These are phyloP conservation scores for Protobothrops flavoviridis DNA, from an alignment of 2,113 vertebrate species.

Conservation along the genomic window DNA sequence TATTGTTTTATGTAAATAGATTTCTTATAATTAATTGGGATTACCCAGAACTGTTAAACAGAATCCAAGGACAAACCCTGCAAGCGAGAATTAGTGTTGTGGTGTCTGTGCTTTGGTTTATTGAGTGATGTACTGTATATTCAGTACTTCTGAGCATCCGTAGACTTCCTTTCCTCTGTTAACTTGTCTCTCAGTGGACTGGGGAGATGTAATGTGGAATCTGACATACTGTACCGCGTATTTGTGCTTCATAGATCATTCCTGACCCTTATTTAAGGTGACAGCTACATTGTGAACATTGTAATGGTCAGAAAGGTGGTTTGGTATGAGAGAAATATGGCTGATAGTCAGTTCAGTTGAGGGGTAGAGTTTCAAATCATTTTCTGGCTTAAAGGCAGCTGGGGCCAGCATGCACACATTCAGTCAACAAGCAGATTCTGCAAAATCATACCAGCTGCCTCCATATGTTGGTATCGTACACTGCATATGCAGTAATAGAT, in stretches of 20 bases:
- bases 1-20: background rate
- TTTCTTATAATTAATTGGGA: background rate
- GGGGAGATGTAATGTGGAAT: background rate
- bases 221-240: background rate
- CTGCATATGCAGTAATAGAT: background rate
- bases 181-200: background rate
- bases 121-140: background rate
- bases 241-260: background rate
- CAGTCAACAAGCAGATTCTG: background rate
- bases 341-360: background rate
- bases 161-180: background rate
- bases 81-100: background rate
- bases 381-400: background rate
- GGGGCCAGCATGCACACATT: background rate
- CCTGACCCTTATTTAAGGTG: background rate
- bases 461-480: background rate
- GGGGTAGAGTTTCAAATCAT: background rate
- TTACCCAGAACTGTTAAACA: background rate
- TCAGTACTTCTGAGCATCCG: background rate
- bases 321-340: background rate
- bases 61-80: background rate
- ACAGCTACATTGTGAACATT: background rate
- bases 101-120: background rate
- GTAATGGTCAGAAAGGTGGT: background rate
- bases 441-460: background rate